phyloP scores from a whole-genome alignment of 2,113 vertebrate genomes.

The Xenotilapia caudafasciata region DNA sequence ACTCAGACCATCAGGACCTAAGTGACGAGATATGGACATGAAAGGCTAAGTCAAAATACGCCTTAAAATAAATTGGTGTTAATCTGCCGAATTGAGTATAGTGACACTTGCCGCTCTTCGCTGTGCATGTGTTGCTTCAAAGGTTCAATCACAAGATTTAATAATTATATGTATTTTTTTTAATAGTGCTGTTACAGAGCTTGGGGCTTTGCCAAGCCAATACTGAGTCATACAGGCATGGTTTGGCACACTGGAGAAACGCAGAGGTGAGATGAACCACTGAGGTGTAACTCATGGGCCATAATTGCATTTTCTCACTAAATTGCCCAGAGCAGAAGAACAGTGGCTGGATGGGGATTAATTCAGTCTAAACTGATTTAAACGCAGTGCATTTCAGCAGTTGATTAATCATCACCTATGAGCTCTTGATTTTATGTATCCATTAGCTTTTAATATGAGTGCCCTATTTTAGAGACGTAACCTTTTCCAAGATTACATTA shows the following conservation, averaged over 20 bases:
- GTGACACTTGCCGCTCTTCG: not conserved
- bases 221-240: constrained; percentile 12
- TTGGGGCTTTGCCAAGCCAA: not conserved
- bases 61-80: constrained; percentile 5
- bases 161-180: not conserved
- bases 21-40: not conserved
- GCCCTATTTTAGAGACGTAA: constrained; percentile 65
- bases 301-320: constrained; percentile 74
- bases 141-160: not conserved
- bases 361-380: constrained; percentile 73
- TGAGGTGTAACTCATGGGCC: constrained; percentile 64
- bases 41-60: not conserved
- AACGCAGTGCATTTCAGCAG: constrained; percentile 63
- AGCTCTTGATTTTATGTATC: constrained; percentile 71
- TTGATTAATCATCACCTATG: constrained; percentile 74
- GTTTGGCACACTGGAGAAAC: constrained; percentile 21
- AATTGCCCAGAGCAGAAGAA: constrained; percentile 69
- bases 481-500: constrained; percentile 68
- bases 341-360: constrained; percentile 65
- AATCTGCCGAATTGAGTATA: constrained; percentile 2
- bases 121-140: not conserved
- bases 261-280: constrained; percentile 54
- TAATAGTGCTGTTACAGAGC: constrained; percentile 1
- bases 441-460: constrained; percentile 71
- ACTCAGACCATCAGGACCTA: not conserved